Evolutionary conservation across 2,797 vertebrate species (phyloP).

Genomic region (Adelosebastes latens): DNA sequence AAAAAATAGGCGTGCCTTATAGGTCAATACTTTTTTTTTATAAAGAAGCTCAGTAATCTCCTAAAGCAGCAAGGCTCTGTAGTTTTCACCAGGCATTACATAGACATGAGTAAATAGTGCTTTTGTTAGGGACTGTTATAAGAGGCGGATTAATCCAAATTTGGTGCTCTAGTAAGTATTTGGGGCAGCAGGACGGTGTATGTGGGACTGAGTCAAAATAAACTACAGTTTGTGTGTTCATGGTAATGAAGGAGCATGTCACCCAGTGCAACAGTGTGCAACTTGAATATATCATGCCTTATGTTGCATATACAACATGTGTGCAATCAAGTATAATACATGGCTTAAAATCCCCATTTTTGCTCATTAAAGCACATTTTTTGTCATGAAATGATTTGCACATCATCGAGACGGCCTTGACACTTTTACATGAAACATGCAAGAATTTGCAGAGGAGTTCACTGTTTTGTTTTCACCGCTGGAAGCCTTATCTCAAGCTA

Average conservation of each 20-base stretch:
- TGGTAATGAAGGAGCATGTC: neutral
- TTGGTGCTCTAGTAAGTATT: neutral
- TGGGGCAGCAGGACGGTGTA: neutral
- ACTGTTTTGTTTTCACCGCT: neutral
- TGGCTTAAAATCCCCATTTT: neutral
- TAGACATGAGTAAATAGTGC: too few species aligned
- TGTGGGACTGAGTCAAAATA: neutral
- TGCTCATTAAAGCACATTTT: neutral
- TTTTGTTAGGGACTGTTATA: neutral
- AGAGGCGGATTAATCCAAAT: neutral
- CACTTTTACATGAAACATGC: neutral
- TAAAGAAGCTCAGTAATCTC: too few species aligned
- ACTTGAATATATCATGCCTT: neutral
- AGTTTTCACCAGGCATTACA: too few species aligned
- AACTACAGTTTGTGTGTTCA: neutral
- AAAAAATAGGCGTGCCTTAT: neutral
- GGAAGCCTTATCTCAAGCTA: slow-evolving; percentile 10
- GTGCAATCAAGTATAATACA: neutral
- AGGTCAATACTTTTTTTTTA: neutral
- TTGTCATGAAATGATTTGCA: neutral
- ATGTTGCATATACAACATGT: neutral
- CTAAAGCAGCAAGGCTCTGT: too few species aligned
- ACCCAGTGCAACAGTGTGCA: neutral
- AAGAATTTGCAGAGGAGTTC: neutral
- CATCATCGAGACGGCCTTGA: neutral